These are phyloP conservation scores for Hystrix cristata DNA, from an alignment of 2,113 vertebrate genomes.

Conservation along the genomic window DNA sequence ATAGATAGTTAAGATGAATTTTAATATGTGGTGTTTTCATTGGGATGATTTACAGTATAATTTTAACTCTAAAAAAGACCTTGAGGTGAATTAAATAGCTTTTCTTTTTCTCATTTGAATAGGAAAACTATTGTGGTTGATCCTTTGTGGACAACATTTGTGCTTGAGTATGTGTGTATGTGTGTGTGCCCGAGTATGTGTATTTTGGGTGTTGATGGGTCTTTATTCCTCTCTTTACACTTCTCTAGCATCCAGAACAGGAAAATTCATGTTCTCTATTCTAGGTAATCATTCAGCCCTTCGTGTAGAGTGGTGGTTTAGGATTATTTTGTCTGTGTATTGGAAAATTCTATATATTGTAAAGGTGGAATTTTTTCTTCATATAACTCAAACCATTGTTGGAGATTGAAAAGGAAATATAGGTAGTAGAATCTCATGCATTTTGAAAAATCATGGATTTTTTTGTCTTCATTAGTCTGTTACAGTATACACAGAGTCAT, in stretches of 20 bases:
- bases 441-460: constrained; percentile 45
- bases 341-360: constrained; percentile 33
- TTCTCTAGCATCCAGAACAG: not conserved
- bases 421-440: not conserved
- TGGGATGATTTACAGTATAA: constrained; percentile 37
- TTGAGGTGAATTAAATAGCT: not conserved
- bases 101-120: constrained; percentile 24
- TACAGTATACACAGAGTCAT: not conserved
- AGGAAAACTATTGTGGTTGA: constrained; percentile 57
- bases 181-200: not conserved
- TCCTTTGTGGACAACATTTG: constrained; percentile 48
- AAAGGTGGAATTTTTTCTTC: constrained; percentile 60
- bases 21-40: constrained; percentile 4
- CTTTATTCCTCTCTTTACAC: constrained; percentile 50
- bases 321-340: not conserved
- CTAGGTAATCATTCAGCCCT: constrained; percentile 40
- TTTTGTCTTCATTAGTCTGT: constrained; percentile 62
- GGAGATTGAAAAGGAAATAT: constrained; percentile 47
- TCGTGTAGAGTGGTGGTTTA: constrained; percentile 36
- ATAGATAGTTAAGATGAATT: constrained; percentile 20
- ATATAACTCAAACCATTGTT: constrained; percentile 63
- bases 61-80: constrained; percentile 23
- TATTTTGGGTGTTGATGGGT: not conserved
- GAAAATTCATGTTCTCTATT: constrained; percentile 38
- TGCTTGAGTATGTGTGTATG: not conserved